Percentiles rank a stretch among this genome's conserved stretches.
phyloP scores from a whole-genome alignment of 2,797 vertebrate genomes.

The Siniperca obscura region DNA sequence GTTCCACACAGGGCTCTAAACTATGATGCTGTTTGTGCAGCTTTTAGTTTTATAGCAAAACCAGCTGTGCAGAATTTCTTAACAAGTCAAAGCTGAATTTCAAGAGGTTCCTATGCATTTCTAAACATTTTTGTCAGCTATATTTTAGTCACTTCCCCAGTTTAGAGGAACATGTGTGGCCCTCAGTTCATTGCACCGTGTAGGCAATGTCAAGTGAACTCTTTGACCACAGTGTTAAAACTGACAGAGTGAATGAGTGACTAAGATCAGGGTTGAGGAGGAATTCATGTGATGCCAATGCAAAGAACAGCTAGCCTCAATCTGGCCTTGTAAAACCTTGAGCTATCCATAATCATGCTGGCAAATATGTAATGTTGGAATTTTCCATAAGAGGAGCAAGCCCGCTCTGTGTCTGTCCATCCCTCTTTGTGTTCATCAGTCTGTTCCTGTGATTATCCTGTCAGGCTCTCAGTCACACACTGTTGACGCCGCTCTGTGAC shows the following conservation, averaged over 20 bases:
- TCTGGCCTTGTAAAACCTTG: constrained; percentile 55
- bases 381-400: constrained; percentile 72
- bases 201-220: constrained; percentile 57
- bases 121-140: constrained; percentile 27
- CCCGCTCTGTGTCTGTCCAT: constrained; percentile 56
- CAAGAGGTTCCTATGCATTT: constrained; percentile 40
- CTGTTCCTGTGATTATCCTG: constrained; percentile 71
- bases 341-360: constrained; percentile 64
- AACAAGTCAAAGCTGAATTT: constrained; percentile 26
- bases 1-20: constrained; percentile 53
- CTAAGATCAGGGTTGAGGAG: constrained; percentile 46
- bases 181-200: constrained; percentile 57
- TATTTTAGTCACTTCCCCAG: constrained; percentile 19
- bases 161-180: constrained; percentile 35
- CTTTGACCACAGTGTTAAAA: constrained; percentile 58
- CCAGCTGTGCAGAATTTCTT: constrained; percentile 20
- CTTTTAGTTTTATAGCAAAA: constrained; percentile 25
- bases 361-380: constrained; percentile 69
- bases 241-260: constrained; percentile 69
- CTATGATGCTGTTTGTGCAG: constrained; percentile 36
- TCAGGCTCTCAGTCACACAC: constrained; percentile 69
- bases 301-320: constrained; percentile 58
- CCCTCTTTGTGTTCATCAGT: constrained; percentile 65
- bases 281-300: constrained; percentile 65
- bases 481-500: constrained; percentile 72